phyloP scores from a whole-genome alignment of 2,888 invertebrate genomes.

The Argynnis bischoffii region DNA sequence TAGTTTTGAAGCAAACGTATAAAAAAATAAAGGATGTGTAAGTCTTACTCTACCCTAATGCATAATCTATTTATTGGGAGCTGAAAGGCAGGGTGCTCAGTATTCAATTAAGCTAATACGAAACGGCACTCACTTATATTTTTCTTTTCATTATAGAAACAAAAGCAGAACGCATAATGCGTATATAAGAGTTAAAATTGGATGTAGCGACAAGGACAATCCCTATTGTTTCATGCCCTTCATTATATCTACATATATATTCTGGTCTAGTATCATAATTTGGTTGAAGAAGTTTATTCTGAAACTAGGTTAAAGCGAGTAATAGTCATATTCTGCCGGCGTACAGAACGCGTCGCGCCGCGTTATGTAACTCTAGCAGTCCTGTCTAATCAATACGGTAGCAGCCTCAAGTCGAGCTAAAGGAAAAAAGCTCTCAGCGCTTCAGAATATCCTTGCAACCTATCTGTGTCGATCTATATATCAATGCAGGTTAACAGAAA shows the following conservation, averaged over 20 bases:
- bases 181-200: background rate
- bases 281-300: constrained; percentile 31
- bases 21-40: constrained; percentile 1
- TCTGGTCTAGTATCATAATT: constrained; percentile 13
- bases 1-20: background rate
- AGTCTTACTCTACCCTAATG: constrained; percentile 7
- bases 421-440: constrained; percentile 57
- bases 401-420: constrained; percentile 68
- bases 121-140: constrained; percentile 34
- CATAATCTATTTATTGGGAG: constrained; percentile 10
- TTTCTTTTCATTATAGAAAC: constrained; percentile 16
- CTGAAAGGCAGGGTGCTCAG: constrained; percentile 25
- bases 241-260: constrained; percentile 8
- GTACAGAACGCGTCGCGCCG: constrained; percentile 59
- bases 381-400: constrained; percentile 75
- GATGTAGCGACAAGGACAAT: background rate
- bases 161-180: background rate
- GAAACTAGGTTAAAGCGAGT: constrained; percentile 47
- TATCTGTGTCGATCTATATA: constrained; percentile 43
- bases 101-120: constrained; percentile 55
- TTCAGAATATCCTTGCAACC: constrained; percentile 45
- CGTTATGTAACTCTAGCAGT: constrained; percentile 73
- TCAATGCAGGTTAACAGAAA: constrained; percentile 10
- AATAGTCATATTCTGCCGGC: constrained; percentile 53
- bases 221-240: background rate